Evolutionary conservation across 2,113 vertebrate species (phyloP), one percentile per base, ranked within the genome.

Genomic region (Thalassoma bifasciatum): DNA sequence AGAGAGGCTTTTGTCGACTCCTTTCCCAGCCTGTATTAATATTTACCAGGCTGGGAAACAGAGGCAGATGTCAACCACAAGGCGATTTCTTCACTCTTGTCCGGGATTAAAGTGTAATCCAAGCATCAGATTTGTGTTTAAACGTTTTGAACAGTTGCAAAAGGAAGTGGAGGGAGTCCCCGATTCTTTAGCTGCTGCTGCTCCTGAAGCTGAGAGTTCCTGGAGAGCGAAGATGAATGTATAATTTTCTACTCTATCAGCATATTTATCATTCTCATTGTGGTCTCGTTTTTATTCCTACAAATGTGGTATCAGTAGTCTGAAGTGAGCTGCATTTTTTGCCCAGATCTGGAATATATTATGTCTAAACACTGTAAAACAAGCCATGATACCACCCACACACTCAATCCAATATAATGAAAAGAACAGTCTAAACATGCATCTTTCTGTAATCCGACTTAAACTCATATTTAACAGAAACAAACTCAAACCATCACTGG

Each of bases 1-100:
- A 84, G 56, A 78, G 63, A 75, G 79, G 73, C 77, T 88, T 90
- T 79, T 64, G 83, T 81, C 59, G 71, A 82, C 77, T 91, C 49
- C 44, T 79, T 87, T 89, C 61, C 23, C 81, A 84, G 79, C 54
- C 83, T 90, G 87, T 80, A 85, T 91, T 86, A 89, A 90, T 92
- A 89, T 91, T 90, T 90, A 91, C 85, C 81, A 86, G 81, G 70
- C 82, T 58, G 14, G 51, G 46, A 82, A 79, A 82, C 87, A 66
- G 61, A 80, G 66, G 73, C 88, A 84, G 82, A 89, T 85, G 88
- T 87, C 75, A 81, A 71, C 79, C 77, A 64, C 72, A 75, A 70
- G 79, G 74, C 38, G 17, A 60, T 72, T 53, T 58, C 66, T 61
- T 69, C 22, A 24, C 58, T 73, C 79, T 86, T 88, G 76, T 85